Conservation (phyloP, 1,140 invertebrate species). For the Batillaria attramentaria region DNA sequence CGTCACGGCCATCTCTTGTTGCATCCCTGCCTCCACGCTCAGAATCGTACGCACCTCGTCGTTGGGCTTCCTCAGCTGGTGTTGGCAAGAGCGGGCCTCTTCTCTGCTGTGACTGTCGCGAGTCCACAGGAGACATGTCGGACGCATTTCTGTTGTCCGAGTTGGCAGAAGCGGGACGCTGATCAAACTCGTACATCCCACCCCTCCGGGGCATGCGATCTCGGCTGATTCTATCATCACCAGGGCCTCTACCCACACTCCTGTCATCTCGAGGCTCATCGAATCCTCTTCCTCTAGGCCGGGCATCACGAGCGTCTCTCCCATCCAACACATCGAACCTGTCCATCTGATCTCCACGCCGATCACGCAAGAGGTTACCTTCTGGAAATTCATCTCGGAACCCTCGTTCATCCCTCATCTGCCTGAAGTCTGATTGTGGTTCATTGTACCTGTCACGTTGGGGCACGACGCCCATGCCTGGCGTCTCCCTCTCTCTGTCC, state of each 20-base stretch:
- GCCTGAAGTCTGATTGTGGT: conserved; percentile 19
- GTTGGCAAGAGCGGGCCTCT: conserved; percentile 15
- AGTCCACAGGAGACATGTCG: background rate
- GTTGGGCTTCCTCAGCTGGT: background rate
- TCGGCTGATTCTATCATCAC: background rate
- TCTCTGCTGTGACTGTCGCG: conserved; percentile 4
- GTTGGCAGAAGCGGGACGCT: background rate
- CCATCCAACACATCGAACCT: background rate
- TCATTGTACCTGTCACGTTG: conserved; percentile 60
- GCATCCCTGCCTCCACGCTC: conserved; percentile 6
- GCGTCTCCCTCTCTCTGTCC: conserved; percentile 65
- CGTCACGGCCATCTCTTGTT: background rate
- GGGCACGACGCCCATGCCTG: conserved; percentile 30
- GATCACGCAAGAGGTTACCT: background rate
- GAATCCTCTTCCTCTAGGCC: background rate
- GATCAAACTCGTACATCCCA: conserved; percentile 5
- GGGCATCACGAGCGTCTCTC: background rate
- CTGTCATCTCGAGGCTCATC: conserved; percentile 17
- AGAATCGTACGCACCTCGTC: background rate
- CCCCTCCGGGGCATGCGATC: background rate
- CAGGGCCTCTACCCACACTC: background rate
- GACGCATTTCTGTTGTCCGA: background rate
- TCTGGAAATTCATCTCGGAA: conserved; percentile 13
- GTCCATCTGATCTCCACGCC: conserved; percentile 1
- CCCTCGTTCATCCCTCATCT: conserved; percentile 24